These are phyloP conservation scores for Alauda arvensis DNA, from an alignment of 2,797 vertebrate genomes.

Conservation along the genomic window DNA sequence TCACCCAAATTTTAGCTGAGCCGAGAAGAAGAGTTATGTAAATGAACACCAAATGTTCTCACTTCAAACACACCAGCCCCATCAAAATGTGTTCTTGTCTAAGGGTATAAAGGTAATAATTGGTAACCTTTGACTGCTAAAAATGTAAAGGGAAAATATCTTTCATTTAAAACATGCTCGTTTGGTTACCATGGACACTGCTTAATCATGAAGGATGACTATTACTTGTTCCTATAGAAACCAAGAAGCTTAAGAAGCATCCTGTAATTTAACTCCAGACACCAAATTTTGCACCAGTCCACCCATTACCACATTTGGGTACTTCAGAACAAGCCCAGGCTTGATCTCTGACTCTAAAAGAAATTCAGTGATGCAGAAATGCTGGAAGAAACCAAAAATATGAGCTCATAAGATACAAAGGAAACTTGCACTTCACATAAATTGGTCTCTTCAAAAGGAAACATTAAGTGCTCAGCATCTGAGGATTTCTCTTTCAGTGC, in stretches of 20 bases:
- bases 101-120: slow-evolving; percentile 34
- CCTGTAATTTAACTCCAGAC: slow-evolving; percentile 72
- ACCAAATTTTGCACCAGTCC: slow-evolving; percentile 65
- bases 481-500: slow-evolving; percentile 23
- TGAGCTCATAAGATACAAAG: slow-evolving; percentile 12
- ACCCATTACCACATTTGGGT: slow-evolving; percentile 53
- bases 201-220: slow-evolving; percentile 78
- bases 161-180: slow-evolving; percentile 72
- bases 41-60: slow-evolving; percentile 9
- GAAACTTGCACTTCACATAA: slow-evolving; percentile 43
- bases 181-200: slow-evolving; percentile 76
- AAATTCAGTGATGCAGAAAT: slow-evolving; percentile 25
- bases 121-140: slow-evolving; percentile 67
- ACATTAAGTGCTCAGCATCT: slow-evolving; percentile 40
- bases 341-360: slow-evolving; percentile 8
- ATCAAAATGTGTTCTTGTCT: not conserved
- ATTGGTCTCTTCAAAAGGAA: slow-evolving; percentile 54
- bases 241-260: slow-evolving; percentile 70
- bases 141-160: slow-evolving; percentile 67
- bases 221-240: slow-evolving; percentile 76
- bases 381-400: slow-evolving; percentile 11
- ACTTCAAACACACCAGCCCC: not conserved
- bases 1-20: not conserved
- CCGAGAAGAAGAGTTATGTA: not conserved
- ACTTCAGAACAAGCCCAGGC: slow-evolving; percentile 48